Evolutionary conservation across 2,113 vertebrate genomes (phyloP).

Genomic region (Perca flavescens): DNA sequence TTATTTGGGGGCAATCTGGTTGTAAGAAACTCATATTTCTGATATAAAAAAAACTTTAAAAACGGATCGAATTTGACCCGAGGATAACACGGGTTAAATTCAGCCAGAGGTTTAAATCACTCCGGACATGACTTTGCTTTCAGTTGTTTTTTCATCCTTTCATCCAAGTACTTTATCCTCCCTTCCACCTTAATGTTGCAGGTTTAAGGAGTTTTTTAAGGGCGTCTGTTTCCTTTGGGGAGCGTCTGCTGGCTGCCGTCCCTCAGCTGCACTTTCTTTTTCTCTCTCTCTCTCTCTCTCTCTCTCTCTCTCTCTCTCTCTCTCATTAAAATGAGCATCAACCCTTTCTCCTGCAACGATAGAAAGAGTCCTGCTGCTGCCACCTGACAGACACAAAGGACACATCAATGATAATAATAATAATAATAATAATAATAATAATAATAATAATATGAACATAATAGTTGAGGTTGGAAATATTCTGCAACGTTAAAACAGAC

Average conservation of each 20-base stretch:
- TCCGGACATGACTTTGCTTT: not conserved
- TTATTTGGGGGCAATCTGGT: no score
- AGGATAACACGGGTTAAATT: no score
- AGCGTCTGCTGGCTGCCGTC: not conserved
- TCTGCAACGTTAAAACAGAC: not conserved
- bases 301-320: no score
- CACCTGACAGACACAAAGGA: not conserved
- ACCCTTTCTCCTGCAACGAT: not conserved
- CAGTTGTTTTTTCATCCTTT: not conserved
- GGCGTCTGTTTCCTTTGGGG: not conserved
- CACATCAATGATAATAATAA: not conserved
- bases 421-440: no score
- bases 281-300: not conserved
- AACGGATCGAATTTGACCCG: no score
- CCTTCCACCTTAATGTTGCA: not conserved
- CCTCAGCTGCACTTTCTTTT: constrained; percentile 29
- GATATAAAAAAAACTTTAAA: no score
- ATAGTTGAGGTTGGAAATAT: no score
- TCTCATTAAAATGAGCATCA: constrained; percentile 34
- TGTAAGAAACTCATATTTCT: no score
- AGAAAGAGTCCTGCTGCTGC: not conserved
- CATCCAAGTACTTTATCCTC: not conserved
- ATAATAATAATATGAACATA: no score
- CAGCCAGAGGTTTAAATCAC: not conserved
- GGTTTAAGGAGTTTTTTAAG: not conserved